Evolutionary conservation across 2,888 invertebrate genomes (phyloP), one percentile per base, ranked within the genome.

Genomic region (Ryuthela nishihirai): DNA sequence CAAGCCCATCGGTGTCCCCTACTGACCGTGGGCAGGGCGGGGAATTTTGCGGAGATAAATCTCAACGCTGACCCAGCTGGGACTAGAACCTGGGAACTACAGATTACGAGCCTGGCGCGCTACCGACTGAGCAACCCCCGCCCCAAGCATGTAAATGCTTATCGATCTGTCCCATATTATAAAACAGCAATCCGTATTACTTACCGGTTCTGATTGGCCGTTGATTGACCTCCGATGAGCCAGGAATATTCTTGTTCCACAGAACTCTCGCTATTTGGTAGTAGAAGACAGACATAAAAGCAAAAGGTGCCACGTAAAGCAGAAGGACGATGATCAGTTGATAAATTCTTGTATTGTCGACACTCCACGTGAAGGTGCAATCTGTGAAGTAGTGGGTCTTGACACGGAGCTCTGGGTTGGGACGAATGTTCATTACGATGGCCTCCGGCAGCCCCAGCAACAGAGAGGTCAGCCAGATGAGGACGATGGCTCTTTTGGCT

Each of bases 271-370:
- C 85, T 54, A 92, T 91, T 74, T 89, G 87, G 70, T 82, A 83
- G 75, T 92, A 91, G 0, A 90, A 85, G 59, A 87, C 79, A 68
- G 83, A 85, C 85, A 92, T 91, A 72, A 91, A 82, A 4, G 83
- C 70, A 23, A 92, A 76, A 0, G 93, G 93, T n/a, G 87, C 77
- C 62, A 85, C 80, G 76, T 90, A 94, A 39, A 92, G 81, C 48
- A 87, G 77, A 17, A 86, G 73, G 63, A 48, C 44, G 23, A 48
- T 49, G 24, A 24, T 24, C 10, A 60, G 5, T 24, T 60, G 58
- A 29, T 53, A 56, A 26, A 48, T 44, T 12, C 47, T 82, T 67
- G 88, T 86, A 20, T 81, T 82, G 20, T 82, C 77, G 5, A 75
- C 75, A 29, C 82, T 82, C 88, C 88, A 88, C 0, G 82, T 81